Evolutionary conservation across 2,797 vertebrate species (phyloP), one percentile per base, ranked within the genome.

Genomic region (Siniperca obscura): DNA sequence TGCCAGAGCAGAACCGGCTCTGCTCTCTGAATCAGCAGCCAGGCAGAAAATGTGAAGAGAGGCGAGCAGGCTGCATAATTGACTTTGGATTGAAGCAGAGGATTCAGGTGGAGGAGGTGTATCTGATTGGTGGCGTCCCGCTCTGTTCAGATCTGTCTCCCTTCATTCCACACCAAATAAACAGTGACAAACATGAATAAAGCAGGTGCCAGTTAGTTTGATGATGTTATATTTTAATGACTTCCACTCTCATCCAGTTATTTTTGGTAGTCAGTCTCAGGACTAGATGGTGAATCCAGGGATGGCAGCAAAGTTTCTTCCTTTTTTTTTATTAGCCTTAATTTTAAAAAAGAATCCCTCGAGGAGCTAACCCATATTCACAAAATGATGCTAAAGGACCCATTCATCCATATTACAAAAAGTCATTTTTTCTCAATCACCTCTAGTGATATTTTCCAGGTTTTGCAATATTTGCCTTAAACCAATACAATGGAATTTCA

Each of bases 11-110:
- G 83, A 86, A 75, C 50, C n/a, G 64, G 65, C 36, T 55, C 62
- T 1, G 60, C 78, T 75, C 80, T 86, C 60, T 69, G 87, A 87
- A 87, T 88, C 91, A 81, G 87, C 91, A 89, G 82, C 83, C 87
- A 78, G 77, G 81, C 89, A 90, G 86, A 90, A 87, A 84, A 86
- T 83, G 85, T 25, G 76, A 84, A 70, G 85, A 76, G 88, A 89
- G 83, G 80, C 52, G 53, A 86, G 80, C 70, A 12, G 73, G 81
- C 73, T 71, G 76, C 75, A 83, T 91, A 90, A 92, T 90, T 90
- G 88, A 81, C 88, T 90, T 70, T 88, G 82, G 86, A 86, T 57
- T 70, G 78, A 85, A 65, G 87, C 40, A 40, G 74, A 68, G 80
- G 78, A 62, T 89, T 82, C 74, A 82, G 84, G 70, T 80, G 81